phyloP scores from a whole-genome alignment of 2,888 invertebrate genomes.

The Spodoptera picta region DNA sequence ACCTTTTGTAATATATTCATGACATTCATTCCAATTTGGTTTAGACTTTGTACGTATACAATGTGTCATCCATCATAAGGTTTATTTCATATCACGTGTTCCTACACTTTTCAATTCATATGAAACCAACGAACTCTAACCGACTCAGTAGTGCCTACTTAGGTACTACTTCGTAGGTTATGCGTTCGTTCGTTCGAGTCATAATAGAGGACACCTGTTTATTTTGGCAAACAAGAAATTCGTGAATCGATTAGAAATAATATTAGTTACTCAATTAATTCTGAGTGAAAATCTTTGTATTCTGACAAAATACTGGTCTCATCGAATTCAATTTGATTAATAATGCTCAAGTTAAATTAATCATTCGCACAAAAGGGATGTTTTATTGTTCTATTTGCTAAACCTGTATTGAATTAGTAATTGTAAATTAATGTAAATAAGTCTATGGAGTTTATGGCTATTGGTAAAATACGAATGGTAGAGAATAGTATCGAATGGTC shows the following conservation, averaged over 20 bases:
- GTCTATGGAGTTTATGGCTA: neutral
- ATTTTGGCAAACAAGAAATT: constrained; percentile 14
- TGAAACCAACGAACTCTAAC: neutral
- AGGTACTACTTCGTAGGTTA: no score
- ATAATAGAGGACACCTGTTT: no score
- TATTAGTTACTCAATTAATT: constrained; percentile 7
- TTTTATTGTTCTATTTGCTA: constrained; percentile 13
- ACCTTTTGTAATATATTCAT: no score
- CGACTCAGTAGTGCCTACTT: no score
- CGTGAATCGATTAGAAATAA: constrained; percentile 13
- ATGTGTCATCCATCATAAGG: no score
- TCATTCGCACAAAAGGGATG: constrained; percentile 18
- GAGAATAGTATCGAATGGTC: constrained; percentile 16
- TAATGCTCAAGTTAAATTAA: constrained; percentile 20
- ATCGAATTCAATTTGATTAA: constrained; percentile 29
- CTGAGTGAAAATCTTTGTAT: neutral
- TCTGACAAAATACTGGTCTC: constrained; percentile 27
- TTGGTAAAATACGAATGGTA: neutral
- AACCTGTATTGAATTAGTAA: constrained; percentile 9
- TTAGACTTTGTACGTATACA: no score
- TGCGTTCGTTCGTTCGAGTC: no score
- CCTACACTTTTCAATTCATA: no score
- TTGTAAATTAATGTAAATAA: constrained; percentile 4
- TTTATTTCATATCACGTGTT: no score
- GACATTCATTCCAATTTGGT: no score